Base-by-base conservation (phyloP, 2,113 vertebrate species). In the Apus apus region DNA sequence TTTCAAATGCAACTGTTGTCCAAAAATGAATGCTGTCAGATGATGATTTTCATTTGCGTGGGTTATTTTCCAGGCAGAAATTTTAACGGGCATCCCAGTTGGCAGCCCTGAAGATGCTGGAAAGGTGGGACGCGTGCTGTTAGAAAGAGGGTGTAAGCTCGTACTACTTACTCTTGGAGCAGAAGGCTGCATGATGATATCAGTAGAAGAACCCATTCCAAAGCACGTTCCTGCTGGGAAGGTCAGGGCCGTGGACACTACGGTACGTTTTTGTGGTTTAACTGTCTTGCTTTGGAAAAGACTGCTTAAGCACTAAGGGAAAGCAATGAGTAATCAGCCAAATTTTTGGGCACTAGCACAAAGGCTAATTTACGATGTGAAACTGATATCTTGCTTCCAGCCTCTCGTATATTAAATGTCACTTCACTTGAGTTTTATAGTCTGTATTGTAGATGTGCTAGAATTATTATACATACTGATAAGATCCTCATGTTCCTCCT, bases 81-180 rank as follows among this genome's bases (percentile, higher is more conserved):
- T 99, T 96, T 97, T 99, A 93, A 99, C 98, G 1, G 98, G 98
- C 36, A 92, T 97, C 71, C 40, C 93, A 1, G 99, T 99, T 21
- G 18, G 94, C 64, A 98, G 86, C 64, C 94, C 97, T 26, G 98
- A 98, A 53, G 98, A 99, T 21, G 99, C 99, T 17, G 97, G 92
- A 64, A 96, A 79, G 68, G 99, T 98, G 29, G 98, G 98, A 11
- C 75, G 16, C 87, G 93, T 98, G 93, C 98, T 99, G 93, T 72
- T 98, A 95, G 95, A 74, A 53, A 98, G 98, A 96, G 99, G 99
- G 80, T 99, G 99, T 91, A 96, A 96, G 70, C 94, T 98, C 0
- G 98, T 98, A 22, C 97, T 99, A 93, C 61, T 99, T 96, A 99
- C 99, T 58, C 93, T 99, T 93, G 99, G 99, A 90, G 97, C 98